Percentiles rank a stretch among this genome's conserved stretches.
Conservation (phyloP, 2,797 vertebrate species). For the Karalla daura region DNA sequence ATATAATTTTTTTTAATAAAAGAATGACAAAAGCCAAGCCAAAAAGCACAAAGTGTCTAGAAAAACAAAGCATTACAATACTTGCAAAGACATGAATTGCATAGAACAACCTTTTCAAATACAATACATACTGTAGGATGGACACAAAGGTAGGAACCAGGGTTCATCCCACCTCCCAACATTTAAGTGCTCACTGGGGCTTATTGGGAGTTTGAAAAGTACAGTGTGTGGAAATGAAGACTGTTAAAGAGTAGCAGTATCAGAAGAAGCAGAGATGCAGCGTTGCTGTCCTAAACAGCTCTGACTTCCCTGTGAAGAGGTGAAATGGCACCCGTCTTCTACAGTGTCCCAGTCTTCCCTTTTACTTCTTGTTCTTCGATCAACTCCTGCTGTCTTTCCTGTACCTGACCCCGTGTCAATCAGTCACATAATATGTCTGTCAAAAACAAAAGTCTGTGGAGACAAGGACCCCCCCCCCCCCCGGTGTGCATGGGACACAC, state of each 20-base stretch:
- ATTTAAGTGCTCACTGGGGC: conserved; percentile 68
- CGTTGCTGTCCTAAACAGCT: conserved; percentile 25
- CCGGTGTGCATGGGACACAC: too few relatives aligned
- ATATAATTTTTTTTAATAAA: conserved; percentile 87
- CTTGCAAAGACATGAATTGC: conserved; percentile 81
- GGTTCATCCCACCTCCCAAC: conserved; percentile 39
- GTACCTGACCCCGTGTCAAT: too few relatives aligned
- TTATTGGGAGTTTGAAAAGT: conserved; percentile 49
- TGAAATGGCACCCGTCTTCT: too few relatives aligned
- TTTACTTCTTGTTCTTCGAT: too few relatives aligned
- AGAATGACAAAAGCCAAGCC: conserved; percentile 80
- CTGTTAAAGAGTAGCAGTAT: conserved; percentile 22
- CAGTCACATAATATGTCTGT: too few relatives aligned
- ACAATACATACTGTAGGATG: conserved; percentile 62
- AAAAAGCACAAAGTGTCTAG: conserved; percentile 75
- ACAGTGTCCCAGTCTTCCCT: background rate
- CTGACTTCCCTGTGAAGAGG: conserved; percentile 5
- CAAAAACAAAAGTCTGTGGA: too few relatives aligned
- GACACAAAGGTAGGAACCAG: conserved; percentile 48
- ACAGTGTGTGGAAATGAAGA: conserved; percentile 56
- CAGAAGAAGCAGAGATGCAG: conserved; percentile 38
- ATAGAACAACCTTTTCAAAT: conserved; percentile 80
- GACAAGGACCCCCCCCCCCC: too few relatives aligned
- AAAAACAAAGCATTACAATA: conserved; percentile 74
- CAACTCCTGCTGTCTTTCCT: too few relatives aligned